A percentile compares a stretch with the other conserved stretches of the same genome.
phyloP scores from a whole-genome alignment of 1,140 invertebrate genomes.

The Drosophila ercepeae region DNA sequence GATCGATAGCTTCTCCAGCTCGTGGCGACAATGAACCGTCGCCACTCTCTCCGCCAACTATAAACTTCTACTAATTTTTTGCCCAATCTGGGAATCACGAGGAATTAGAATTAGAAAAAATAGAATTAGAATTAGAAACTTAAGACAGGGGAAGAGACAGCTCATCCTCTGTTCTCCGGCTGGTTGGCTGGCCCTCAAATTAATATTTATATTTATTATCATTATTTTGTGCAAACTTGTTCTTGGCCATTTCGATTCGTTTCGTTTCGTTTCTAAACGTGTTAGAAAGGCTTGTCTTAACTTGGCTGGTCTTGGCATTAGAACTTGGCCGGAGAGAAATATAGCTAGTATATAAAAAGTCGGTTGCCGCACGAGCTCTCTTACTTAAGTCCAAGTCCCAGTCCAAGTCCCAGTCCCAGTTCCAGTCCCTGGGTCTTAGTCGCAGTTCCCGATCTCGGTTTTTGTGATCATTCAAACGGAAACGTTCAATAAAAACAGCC shows the following conservation, averaged over 20 bases:
- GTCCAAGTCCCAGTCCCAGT: slow-evolving; percentile 9
- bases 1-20: slow-evolving; percentile 23
- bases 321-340: slow-evolving; percentile 55
- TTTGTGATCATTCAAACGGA: slow-evolving; percentile 71
- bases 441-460: slow-evolving; percentile 22
- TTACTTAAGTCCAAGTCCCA: slow-evolving; percentile 36
- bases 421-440: slow-evolving; percentile 10
- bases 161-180: slow-evolving; percentile 32
- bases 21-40: slow-evolving; percentile 22
- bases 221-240: slow-evolving; percentile 79
- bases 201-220: slow-evolving; percentile 82
- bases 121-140: slow-evolving; percentile 12
- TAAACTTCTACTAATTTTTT: not conserved
- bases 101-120: not conserved
- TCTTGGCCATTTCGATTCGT: slow-evolving; percentile 67
- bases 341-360: slow-evolving; percentile 37
- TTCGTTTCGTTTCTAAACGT: slow-evolving; percentile 62
- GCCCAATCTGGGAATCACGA: slow-evolving; percentile 18
- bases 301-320: slow-evolving; percentile 49
- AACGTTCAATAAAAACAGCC: slow-evolving; percentile 79
- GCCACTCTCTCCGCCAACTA: slow-evolving; percentile 20
- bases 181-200: slow-evolving; percentile 63
- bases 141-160: slow-evolving; percentile 7
- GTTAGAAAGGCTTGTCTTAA: slow-evolving; percentile 74
- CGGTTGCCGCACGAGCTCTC: slow-evolving; percentile 49